Evolutionary conservation across 2,113 vertebrate genomes (phyloP).

Genomic region (Mola mola): DNA sequence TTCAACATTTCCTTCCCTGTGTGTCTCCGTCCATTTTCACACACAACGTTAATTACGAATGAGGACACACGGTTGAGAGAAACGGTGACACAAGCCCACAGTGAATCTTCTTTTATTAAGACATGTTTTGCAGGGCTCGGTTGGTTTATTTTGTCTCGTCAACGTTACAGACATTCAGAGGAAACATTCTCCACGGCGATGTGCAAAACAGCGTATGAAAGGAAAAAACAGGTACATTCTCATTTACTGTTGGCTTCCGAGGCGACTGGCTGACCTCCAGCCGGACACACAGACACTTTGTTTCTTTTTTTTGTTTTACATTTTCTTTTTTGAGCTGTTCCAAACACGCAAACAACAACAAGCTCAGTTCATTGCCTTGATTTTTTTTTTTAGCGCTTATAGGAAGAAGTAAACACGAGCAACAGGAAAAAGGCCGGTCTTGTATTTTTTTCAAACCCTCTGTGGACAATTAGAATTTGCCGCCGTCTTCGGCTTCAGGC

Average conservation of each 20-base stretch:
- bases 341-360: constrained; percentile 16
- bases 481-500: background rate
- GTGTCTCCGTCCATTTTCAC: no score
- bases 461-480: constrained; percentile 33
- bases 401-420: background rate
- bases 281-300: background rate
- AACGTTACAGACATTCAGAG: constrained; percentile 56
- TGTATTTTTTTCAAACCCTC: constrained; percentile 14
- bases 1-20: no score
- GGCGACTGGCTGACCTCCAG: background rate
- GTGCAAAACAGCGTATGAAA: constrained; percentile 67
- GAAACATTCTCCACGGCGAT: constrained; percentile 66
- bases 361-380: constrained; percentile 34
- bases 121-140: constrained; percentile 42
- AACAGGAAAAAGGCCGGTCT: constrained; percentile 6
- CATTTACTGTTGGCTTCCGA: constrained; percentile 13
- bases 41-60: no score
- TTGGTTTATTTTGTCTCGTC: constrained; percentile 37
- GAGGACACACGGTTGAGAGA: no score
- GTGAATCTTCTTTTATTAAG: constrained; percentile 75
- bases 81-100: constrained; percentile 39
- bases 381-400: constrained; percentile 29
- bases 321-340: constrained; percentile 3
- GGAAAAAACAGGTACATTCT: constrained; percentile 53
- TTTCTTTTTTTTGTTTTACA: constrained; percentile 3